A percentile compares a stretch with the other conserved stretches of the same genome.
phyloP scores from a whole-genome alignment of 2,888 invertebrate species.

The Poecilobothrus nobilitatus region DNA sequence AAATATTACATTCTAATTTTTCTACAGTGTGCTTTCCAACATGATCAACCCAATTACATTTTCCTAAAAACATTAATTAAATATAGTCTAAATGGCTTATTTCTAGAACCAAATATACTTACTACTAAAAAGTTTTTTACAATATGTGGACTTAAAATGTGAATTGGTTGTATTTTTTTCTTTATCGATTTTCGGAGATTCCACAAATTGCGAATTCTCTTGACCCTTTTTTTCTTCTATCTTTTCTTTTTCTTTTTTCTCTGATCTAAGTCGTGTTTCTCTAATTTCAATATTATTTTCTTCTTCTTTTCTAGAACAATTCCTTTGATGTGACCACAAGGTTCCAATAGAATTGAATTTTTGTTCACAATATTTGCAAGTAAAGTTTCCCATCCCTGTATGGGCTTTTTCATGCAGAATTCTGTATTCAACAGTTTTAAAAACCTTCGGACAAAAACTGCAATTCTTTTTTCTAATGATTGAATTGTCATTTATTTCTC shows the following conservation, averaged over 20 bases:
- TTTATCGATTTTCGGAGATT: neutral
- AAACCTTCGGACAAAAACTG: neutral
- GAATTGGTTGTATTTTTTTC: neutral
- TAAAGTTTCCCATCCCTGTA: neutral
- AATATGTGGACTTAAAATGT: neutral
- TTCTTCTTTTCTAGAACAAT: neutral
- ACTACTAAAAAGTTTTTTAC: neutral
- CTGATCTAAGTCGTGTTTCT: neutral
- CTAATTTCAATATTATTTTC: neutral
- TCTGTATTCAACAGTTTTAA: neutral
- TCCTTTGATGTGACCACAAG: neutral
- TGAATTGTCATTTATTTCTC: neutral
- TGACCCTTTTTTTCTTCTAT: neutral
- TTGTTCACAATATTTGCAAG: slow-evolving; percentile 1
- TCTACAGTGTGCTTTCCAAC: neutral
- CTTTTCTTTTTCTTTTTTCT: neutral
- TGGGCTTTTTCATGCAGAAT: neutral
- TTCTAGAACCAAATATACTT: neutral
- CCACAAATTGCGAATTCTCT: neutral
- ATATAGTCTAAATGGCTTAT: no score
- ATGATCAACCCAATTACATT: neutral
- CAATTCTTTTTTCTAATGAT: neutral
- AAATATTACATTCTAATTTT: neutral
- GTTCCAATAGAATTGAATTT: slow-evolving; percentile 1
- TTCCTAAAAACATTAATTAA: neutral